Percentiles rank a stretch among this genome's conserved stretches.
phyloP scores from a whole-genome alignment of 1,140 invertebrate species.

The Physella acuta region DNA sequence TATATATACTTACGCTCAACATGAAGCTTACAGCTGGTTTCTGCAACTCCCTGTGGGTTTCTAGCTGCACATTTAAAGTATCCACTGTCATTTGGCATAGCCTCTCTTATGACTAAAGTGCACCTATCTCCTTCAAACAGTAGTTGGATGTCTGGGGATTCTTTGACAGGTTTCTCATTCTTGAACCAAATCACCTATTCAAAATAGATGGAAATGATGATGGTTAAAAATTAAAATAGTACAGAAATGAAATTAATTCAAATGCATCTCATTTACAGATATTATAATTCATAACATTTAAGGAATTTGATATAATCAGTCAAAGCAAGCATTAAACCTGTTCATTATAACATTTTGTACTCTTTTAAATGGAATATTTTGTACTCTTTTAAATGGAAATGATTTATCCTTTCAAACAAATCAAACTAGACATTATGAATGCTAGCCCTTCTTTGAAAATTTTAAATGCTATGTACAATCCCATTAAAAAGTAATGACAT shows the following conservation, averaged over 20 bases:
- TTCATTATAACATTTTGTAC: too few relatives aligned
- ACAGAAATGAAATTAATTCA: background rate
- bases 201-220: background rate
- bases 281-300: too few relatives aligned
- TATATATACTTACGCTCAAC: slow-evolving; percentile 54
- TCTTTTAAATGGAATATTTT: too few relatives aligned
- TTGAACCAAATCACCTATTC: slow-evolving; percentile 57
- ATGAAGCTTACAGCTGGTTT: slow-evolving; percentile 56
- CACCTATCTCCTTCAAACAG: slow-evolving; percentile 59
- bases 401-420: too few relatives aligned
- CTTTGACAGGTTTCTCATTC: slow-evolving; percentile 57
- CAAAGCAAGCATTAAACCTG: too few relatives aligned
- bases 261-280: too few relatives aligned
- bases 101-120: slow-evolving; percentile 59
- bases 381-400: too few relatives aligned
- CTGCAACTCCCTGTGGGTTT: slow-evolving; percentile 59
- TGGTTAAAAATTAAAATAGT: background rate
- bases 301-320: too few relatives aligned
- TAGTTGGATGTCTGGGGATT: slow-evolving; percentile 56
- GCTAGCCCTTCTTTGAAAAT: too few relatives aligned
- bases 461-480: too few relatives aligned
- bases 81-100: slow-evolving; percentile 59
- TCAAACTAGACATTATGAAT: too few relatives aligned
- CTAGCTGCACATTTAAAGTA: slow-evolving; percentile 60
- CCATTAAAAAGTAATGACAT: too few relatives aligned